These are phyloP conservation scores for Mesorhabditis spiculigera DNA, from an alignment of 2,888 invertebrate genomes.

Conservation along the genomic window DNA sequence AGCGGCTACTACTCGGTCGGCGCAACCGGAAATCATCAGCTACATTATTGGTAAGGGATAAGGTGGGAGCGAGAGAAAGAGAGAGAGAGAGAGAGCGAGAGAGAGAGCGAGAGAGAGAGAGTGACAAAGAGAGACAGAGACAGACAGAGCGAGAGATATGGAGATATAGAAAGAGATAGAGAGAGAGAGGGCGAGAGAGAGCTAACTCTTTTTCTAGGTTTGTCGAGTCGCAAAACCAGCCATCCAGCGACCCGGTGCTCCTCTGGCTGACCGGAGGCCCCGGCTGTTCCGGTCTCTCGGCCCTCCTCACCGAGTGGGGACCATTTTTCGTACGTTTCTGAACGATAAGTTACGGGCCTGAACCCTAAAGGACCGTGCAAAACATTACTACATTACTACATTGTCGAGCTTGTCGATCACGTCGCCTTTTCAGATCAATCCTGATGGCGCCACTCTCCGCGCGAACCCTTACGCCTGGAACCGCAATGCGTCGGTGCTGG, in stretches of 20 bases:
- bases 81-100: too few species aligned
- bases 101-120: neutral
- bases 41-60: constrained; percentile 60
- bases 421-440: constrained; percentile 27
- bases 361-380: neutral
- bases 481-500: constrained; percentile 60
- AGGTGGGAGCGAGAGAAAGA: neutral
- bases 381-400: neutral
- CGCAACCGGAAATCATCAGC: constrained; percentile 55
- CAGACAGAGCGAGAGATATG: too few species aligned
- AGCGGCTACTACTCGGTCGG: constrained; percentile 61
- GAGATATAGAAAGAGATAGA: too few species aligned
- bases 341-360: neutral
- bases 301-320: constrained; percentile 61
- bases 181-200: neutral
- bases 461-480: constrained; percentile 51
- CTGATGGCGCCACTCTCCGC: constrained; percentile 43
- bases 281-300: constrained; percentile 61
- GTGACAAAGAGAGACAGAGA: too few species aligned
- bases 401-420: neutral
- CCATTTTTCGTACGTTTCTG: constrained; percentile 51
- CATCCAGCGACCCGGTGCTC: constrained; percentile 38
- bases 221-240: constrained; percentile 36
- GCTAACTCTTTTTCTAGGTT: constrained; percentile 19
- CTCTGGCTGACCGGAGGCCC: constrained; percentile 58